Evolutionary conservation across 2,888 invertebrate genomes (phyloP).

Genomic region (Carcina quercana): DNA sequence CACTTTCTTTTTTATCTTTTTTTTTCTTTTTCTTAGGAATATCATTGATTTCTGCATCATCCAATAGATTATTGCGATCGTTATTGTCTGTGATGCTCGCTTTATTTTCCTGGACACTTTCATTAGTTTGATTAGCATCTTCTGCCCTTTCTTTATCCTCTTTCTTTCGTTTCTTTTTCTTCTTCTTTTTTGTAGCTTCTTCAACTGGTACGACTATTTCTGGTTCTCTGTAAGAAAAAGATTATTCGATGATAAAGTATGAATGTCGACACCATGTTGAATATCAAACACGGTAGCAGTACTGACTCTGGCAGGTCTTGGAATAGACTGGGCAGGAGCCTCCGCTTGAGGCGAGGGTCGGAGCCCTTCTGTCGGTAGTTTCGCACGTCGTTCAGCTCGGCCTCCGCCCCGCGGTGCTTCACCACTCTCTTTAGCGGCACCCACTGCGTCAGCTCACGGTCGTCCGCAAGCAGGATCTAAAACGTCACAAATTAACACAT

Average conservation of each 20-base stretch:
- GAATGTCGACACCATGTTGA: background rate
- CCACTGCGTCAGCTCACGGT: conserved; percentile 96
- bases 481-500: too few relatives aligned
- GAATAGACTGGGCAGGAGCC: conserved; percentile 86
- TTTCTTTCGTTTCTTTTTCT: conserved; percentile 48
- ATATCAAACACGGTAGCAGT: background rate
- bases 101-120: conserved; percentile 8
- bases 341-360: conserved; percentile 83
- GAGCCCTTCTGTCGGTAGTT: conserved; percentile 83
- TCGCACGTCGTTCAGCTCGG: conserved; percentile 86
- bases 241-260: background rate
- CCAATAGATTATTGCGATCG: background rate
- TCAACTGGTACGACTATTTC: conserved; percentile 44
- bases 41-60: background rate
- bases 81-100: conserved; percentile 15
- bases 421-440: conserved; percentile 91
- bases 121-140: background rate
- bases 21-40: conserved; percentile 5
- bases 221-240: conserved; percentile 41
- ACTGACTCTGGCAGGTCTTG: conserved; percentile 54
- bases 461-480: conserved; percentile 92
- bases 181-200: conserved; percentile 50
- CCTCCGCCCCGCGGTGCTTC: conserved; percentile 83
- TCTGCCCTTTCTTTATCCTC: conserved; percentile 9
- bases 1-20: conserved; percentile 1